Evolutionary conservation across 2,113 vertebrate genomes (phyloP).

Genomic region (Aix galericulata): DNA sequence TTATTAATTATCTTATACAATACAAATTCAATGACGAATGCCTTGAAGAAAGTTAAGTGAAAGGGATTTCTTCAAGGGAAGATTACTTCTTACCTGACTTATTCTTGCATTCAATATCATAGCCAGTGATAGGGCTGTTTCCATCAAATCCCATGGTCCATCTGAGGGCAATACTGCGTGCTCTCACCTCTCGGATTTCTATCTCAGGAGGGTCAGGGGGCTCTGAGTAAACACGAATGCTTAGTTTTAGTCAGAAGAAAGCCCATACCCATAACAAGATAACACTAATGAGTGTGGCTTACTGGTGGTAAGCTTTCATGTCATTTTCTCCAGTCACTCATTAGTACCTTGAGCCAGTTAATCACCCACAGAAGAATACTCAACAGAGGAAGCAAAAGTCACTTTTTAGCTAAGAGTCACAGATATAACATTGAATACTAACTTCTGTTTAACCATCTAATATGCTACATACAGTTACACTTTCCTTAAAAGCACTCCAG

Average conservation of each 20-base stretch:
- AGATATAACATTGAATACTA: background rate
- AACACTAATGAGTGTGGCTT: background rate
- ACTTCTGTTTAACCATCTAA: background rate
- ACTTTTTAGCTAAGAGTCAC: background rate
- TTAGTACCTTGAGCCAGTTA: background rate
- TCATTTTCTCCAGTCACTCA: background rate
- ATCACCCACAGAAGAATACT: background rate
- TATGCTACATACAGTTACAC: background rate
- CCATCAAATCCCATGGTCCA: constrained; percentile 99
- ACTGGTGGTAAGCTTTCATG: background rate
- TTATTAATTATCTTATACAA: background rate
- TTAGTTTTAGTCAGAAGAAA: background rate
- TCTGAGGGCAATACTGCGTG: constrained; percentile 93
- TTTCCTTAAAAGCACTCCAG: background rate
- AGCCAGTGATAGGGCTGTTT: constrained; percentile 98
- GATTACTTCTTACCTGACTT: constrained; percentile 86
- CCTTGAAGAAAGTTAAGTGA: background rate
- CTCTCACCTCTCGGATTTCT: constrained; percentile 95
- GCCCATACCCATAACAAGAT: rapidly evolving
- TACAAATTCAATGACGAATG: background rate
- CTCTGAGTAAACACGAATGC: constrained; percentile 75
- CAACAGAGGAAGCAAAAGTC: background rate
- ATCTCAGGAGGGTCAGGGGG: constrained; percentile 95
- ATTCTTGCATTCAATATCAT: constrained; percentile 99
- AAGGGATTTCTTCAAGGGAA: background rate